phyloP scores from a whole-genome alignment of 2,888 invertebrate genomes.

The Tricholauxania praeusta region DNA sequence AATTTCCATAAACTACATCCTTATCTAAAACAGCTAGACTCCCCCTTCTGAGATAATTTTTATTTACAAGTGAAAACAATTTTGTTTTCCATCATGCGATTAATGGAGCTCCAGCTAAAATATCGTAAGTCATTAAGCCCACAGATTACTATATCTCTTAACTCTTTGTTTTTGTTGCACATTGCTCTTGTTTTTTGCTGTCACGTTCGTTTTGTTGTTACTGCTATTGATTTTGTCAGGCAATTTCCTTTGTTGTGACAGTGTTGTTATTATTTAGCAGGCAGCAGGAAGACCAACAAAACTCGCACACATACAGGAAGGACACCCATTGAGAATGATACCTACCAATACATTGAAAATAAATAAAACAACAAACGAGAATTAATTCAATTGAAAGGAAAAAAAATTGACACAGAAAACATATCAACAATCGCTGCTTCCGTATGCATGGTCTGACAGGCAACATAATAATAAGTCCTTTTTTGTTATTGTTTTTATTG shows the following conservation, averaged over 20 bases:
- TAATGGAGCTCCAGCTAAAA: no score
- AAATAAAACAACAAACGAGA: not conserved
- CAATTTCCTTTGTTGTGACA: not conserved
- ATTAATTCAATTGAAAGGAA: not conserved
- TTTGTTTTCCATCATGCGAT: no score
- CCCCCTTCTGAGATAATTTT: no score
- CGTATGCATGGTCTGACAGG: conserved; percentile 19
- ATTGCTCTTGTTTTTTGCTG: not conserved
- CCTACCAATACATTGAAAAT: not conserved
- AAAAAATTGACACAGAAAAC: not conserved
- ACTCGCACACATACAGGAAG: no score
- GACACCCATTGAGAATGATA: not conserved
- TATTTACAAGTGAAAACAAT: no score
- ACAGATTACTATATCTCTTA: no score
- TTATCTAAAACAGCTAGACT: no score
- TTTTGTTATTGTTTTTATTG: no score
- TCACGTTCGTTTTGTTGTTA: not conserved
- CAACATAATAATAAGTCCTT: conserved; percentile 15
- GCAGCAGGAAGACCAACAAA: no score
- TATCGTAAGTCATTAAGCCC: no score
- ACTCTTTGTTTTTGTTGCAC: not conserved
- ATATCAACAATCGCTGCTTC: conserved; percentile 17
- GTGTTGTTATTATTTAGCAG: no score
- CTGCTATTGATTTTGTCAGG: not conserved
- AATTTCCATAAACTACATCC: no score